phyloP scores from a whole-genome alignment of 1,140 invertebrate species.

The Drosophila pseudoobscura region DNA sequence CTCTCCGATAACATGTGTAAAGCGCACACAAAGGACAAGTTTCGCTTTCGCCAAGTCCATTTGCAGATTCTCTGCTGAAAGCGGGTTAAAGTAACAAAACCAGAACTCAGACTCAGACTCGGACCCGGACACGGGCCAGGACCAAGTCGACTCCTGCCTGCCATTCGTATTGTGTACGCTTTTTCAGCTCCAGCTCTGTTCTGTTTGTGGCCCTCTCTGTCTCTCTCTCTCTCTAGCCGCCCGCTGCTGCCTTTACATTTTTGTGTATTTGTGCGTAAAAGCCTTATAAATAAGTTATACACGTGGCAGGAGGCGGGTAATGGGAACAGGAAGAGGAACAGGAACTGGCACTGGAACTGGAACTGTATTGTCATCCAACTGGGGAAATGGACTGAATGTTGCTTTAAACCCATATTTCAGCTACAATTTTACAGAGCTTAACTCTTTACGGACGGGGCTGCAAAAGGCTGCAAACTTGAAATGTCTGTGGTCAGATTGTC shows the following conservation, averaged over 20 bases:
- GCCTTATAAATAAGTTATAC: slow-evolving; percentile 80
- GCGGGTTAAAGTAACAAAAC: slow-evolving; percentile 68
- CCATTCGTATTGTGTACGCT: slow-evolving; percentile 4
- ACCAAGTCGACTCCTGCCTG: not conserved
- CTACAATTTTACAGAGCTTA: slow-evolving; percentile 39
- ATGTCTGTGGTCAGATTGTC: no score
- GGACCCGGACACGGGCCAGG: no score
- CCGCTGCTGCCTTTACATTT: slow-evolving; percentile 25
- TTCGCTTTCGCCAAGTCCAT: slow-evolving; percentile 70
- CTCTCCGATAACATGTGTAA: slow-evolving; percentile 59
- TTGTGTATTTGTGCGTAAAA: slow-evolving; percentile 78
- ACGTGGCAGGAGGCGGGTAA: slow-evolving; percentile 42
- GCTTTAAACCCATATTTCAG: slow-evolving; percentile 44
- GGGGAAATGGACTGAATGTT: slow-evolving; percentile 25
- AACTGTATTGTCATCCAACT: slow-evolving; percentile 39
- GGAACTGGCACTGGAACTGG: slow-evolving; percentile 24
- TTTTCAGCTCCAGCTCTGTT: slow-evolving; percentile 13
- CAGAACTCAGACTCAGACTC: slow-evolving; percentile 14
- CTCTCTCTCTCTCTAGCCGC: not conserved
- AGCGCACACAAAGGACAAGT: slow-evolving; percentile 78
- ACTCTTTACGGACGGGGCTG: slow-evolving; percentile 18
- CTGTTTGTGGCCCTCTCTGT: slow-evolving; percentile 20
- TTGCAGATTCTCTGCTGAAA: slow-evolving; percentile 73
- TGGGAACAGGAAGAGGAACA: slow-evolving; percentile 35
- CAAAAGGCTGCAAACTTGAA: no score